Evolutionary conservation across 2,797 vertebrate genomes (phyloP), one percentile per base, ranked within the genome.

Genomic region (Percopsis omiscomaycus): DNA sequence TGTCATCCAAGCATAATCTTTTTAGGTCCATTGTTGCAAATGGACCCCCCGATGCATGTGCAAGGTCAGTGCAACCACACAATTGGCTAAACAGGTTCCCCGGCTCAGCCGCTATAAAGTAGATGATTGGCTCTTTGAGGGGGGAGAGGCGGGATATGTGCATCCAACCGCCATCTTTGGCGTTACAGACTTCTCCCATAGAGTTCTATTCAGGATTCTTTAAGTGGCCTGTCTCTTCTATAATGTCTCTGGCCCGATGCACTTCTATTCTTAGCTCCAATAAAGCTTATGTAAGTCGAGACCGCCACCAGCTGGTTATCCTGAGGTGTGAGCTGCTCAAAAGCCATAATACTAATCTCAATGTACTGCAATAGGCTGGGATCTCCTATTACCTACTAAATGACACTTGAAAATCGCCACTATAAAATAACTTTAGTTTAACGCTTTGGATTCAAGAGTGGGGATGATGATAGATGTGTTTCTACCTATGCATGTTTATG

Each of bases 261-360:
- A 56, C 6, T 63, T 64, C 58, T 70, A 62, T 72, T 74, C 60
- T 55, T 63, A 74, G 70, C 45, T 37, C 0, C 48, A 70, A 74
- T 61, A 62, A 61, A 69, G 50, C 74, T 57, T 67, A 69, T 44
- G 76, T 45, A 84, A 80, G 73, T 87, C 86, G 84, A 88, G 69
- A 77, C 79, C 85, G 88, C 86, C 90, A 88, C 80, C 89, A 84
- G 69, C 80, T 89, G 89, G 87, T 63, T 75, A 77, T 75, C 84
- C 50, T 66, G 55, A 67, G 70, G 2, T 70, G 4, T 12, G 22
- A 68, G 60, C 52, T 53, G 5, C 55, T 68, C 52, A 1, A 57
- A 56, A 52, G 65, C 37, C 4, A 37, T 37, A 6, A 30, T 14
- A 15, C 53, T 59, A 30, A 11, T 59, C 32, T 66, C n/a, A 59